A percentile compares a stretch with the other conserved stretches of the same genome.
phyloP scores from a whole-genome alignment of 1,140 invertebrate genomes.

The Ceratina japonica region DNA sequence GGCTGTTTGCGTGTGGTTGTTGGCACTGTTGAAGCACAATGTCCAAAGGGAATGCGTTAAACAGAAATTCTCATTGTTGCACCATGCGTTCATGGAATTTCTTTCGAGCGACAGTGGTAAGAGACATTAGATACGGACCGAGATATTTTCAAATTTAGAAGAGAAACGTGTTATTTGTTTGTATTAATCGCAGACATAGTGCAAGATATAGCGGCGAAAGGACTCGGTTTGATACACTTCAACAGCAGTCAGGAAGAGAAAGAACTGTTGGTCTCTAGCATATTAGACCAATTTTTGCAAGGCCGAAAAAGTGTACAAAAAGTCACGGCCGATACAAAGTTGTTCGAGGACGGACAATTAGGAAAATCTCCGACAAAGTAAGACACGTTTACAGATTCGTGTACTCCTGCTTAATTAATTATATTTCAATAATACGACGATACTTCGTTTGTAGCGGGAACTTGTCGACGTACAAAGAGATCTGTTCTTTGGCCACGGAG shows the following conservation, averaged over 20 bases:
- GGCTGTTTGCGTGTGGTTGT: conserved; percentile 91
- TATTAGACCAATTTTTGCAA: conserved; percentile 90
- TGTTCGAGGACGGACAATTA: conserved; percentile 93
- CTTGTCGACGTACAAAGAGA: conserved; percentile 94
- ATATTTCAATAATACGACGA: conserved; percentile 14
- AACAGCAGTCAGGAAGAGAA: conserved; percentile 86
- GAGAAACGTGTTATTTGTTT: conserved; percentile 29
- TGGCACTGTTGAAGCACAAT: conserved; percentile 91
- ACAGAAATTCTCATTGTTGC: conserved; percentile 84
- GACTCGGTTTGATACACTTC: conserved; percentile 92
- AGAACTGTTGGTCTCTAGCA: conserved; percentile 85
- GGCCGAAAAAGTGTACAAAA: conserved; percentile 86
- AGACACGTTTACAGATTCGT: conserved; percentile 38
- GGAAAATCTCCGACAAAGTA: conserved; percentile 92
- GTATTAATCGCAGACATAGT: conserved; percentile 84
- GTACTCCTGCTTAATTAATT: conserved; percentile 12
- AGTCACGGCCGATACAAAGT: conserved; percentile 89
- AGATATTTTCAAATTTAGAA: conserved; percentile 15
- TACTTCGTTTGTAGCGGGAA: conserved; percentile 82
- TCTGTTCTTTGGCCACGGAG: conserved; percentile 95
- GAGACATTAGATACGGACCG: too few species aligned
- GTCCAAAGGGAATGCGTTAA: conserved; percentile 84
- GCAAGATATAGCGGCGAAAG: conserved; percentile 95
- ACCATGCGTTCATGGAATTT: conserved; percentile 92
- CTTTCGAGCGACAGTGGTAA: conserved; percentile 93